Evolutionary conservation across 2,113 vertebrate genomes (phyloP).

Genomic region (Chinchilla lanigera): DNA sequence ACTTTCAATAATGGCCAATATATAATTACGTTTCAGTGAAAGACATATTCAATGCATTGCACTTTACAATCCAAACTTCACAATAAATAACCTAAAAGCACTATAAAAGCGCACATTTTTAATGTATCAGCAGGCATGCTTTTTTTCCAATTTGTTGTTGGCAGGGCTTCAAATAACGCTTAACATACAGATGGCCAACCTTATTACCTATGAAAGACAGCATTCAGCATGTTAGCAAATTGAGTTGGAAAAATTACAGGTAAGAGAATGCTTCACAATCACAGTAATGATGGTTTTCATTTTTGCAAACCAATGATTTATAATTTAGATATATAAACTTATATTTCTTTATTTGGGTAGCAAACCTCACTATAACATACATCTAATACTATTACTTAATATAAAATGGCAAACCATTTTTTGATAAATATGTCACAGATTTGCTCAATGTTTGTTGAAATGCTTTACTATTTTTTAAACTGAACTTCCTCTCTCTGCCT

Average conservation of each 20-base stretch:
- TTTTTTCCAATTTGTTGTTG: constrained; percentile 6
- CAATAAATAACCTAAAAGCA: constrained; percentile 44
- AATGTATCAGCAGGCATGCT: constrained; percentile 26
- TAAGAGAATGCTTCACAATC: constrained; percentile 62
- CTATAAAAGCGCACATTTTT: background rate
- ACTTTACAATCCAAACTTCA: background rate
- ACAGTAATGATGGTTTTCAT: constrained; percentile 67
- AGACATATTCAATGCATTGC: background rate
- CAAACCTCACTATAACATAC: constrained; percentile 58
- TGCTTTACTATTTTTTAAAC: background rate
- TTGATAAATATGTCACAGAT: background rate
- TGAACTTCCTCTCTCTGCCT: background rate
- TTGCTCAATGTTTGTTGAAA: background rate
- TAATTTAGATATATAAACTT: constrained; percentile 65
- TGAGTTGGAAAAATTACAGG: constrained; percentile 59
- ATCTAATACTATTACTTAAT: constrained; percentile 55
- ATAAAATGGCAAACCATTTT: constrained; percentile 64
- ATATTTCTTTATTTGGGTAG: constrained; percentile 72
- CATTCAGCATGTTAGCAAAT: constrained; percentile 38
- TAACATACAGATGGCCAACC: constrained; percentile 22
- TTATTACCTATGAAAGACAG: constrained; percentile 33
- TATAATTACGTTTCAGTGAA: constrained; percentile 18
- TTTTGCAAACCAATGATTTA: constrained; percentile 63
- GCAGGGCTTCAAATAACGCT: constrained; percentile 6
- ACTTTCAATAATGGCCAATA: constrained; percentile 8